Base-by-base conservation (phyloP, 2,113 vertebrate genomes). In the Spheniscus mendiculus region DNA sequence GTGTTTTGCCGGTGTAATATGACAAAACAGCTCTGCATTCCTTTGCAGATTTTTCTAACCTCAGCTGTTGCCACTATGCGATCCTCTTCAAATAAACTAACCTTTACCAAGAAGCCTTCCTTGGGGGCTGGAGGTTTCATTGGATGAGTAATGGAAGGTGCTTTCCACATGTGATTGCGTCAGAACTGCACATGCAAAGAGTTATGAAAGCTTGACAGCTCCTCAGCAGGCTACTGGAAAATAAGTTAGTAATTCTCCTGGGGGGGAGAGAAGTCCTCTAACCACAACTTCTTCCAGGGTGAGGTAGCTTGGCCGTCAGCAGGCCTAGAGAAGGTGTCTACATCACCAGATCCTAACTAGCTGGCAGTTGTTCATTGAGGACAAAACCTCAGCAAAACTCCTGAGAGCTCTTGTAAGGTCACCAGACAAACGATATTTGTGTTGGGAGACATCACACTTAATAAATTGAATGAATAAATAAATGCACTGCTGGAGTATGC, bases 221-320 rank as follows among this genome's bases (percentile, higher is more conserved):
- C 83, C 87, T 87, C 91, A 89, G 89, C 93, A 93, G 77, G 87
- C 97, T 97, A 91, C 91, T 95, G 96, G 93, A 95, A 96, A 93
- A 96, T 55, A 63, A 96, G 84, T 94, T 85, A 87, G 70, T 79
- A 47, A 85, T 34, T 91, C 52, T 92, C 66, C 91, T 84, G 76
- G 5, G 74, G 74, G 70, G 87, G 65, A 36, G 36, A 61, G 63
- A 49, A 82, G 73, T 91, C 61, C 56, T 65, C 84, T 89, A 82
- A 96, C 93, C 93, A 72, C 87, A 94, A 2, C 91, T 94, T 89
- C 89, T 96, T 94, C 72, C 63, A 89, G 78, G 70, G 56, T 89
- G 81, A 96, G 84, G 91, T 91, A 93, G 93, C 82, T 95, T 93
- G 85, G 87, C 85, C 7, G 0, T 90, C 90, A 92, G 79, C 62